Base-by-base conservation (phyloP, 2,113 vertebrate species). In the Oophaga pumilio region DNA sequence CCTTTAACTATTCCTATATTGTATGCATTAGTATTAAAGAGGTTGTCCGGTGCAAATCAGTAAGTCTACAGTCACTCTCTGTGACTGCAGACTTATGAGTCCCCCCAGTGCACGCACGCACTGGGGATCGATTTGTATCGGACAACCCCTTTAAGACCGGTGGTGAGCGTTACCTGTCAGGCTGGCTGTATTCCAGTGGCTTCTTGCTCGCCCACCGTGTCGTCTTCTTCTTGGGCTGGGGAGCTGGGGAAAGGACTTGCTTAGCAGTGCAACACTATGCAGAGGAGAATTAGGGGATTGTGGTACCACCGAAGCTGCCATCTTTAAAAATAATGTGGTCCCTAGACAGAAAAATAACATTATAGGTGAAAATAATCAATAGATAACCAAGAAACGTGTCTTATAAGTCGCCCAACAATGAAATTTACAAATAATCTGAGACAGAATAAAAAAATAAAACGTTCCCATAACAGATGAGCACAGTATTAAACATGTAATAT, bases 171-270 rank as follows among this genome's bases (percentile, higher is more conserved):
- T 87, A 88, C 86, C 86, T 15, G 80, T 88, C 13, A 88, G 86
- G 22, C 86, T 88, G 71, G 80, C 86, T 76, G 86, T 88, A 83
- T 88, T 88, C 86, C 86, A 88, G 43, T 49, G 79, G 77, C 71
- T 66, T 8, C 69, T 64, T 18, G 74, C 71, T 83, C 86, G 50
- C 64, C 86, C 86, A 7, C 86, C 79, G 71, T 83, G 86, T 76
- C 80, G 24, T 53, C 86, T 88, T 66, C 80, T 76, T 56, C 78
- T 60, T 76, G 86, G 86, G 52, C 71, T 83, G 20, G 86, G 86
- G 15, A 88, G 81, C 13, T 88, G 86, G 26, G 86, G 86, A 52
- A 88, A 88, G 43, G 86, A 88, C 50, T 88, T 88, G 59, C 86
- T 88, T 49, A 88, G 80, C 18, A 73, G 69, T 26, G 86, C 83